These are phyloP conservation scores for Perccottus glenii DNA, from an alignment of 2,113 vertebrate genomes.

Conservation along the genomic window DNA sequence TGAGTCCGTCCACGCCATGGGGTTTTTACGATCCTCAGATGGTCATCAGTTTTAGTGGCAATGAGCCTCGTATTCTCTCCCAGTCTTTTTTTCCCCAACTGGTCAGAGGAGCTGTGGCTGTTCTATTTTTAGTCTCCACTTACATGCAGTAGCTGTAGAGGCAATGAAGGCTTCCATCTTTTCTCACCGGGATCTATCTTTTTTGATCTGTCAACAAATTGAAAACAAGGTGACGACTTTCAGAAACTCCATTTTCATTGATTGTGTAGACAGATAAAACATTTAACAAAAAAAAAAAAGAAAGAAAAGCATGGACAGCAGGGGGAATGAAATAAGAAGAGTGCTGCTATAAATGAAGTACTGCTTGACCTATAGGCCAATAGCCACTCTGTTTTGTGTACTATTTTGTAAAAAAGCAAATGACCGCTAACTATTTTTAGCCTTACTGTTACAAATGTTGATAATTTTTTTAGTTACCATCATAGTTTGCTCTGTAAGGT, in stretches of 20 bases:
- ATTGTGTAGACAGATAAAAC: no score
- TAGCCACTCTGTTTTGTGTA: no score
- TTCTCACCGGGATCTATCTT: slow-evolving; percentile 30
- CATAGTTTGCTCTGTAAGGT: no score
- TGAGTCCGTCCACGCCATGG: slow-evolving; percentile 17
- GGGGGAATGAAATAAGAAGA: no score
- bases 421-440: no score
- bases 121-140: slow-evolving; percentile 77
- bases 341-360: no score
- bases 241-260: neutral
- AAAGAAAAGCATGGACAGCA: no score
- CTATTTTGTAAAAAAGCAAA: no score
- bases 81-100: slow-evolving; percentile 38
- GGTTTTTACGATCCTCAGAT: slow-evolving; percentile 38
- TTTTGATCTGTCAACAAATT: neutral
- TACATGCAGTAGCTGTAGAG: slow-evolving; percentile 69
- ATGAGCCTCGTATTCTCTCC: slow-evolving; percentile 31
- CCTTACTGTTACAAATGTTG: no score
- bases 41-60: slow-evolving; percentile 29
- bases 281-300: no score
- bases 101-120: slow-evolving; percentile 64
- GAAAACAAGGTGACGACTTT: neutral
- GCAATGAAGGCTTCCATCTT: slow-evolving; percentile 45
- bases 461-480: no score
- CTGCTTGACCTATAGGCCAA: no score